A percentile compares a stretch with the other conserved stretches of the same genome.
Evolutionary conservation across 2,113 vertebrate species (phyloP).

Genomic region (Potamarius usumacintae): DNA sequence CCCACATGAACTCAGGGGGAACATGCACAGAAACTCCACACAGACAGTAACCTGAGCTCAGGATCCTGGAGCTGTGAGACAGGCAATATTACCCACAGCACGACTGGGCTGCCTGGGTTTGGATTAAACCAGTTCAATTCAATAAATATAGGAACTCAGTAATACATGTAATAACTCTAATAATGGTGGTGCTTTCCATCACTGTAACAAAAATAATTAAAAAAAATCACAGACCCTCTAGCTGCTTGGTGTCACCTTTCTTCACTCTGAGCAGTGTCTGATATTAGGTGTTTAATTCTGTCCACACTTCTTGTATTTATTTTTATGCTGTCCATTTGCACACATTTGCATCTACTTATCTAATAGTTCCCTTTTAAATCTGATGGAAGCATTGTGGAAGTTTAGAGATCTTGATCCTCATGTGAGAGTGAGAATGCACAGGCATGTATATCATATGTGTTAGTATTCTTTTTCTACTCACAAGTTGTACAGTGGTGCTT

Average conservation of each 20-base stretch:
- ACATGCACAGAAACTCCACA: neutral
- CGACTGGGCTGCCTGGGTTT: neutral
- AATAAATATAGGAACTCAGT: neutral
- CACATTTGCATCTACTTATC: neutral
- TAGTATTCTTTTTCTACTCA: neutral
- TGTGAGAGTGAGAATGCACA: neutral
- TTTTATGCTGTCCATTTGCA: neutral
- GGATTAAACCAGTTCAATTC: neutral
- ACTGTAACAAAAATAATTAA: neutral
- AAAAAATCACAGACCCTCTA: neutral
- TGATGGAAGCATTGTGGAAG: neutral
- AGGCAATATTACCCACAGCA: neutral
- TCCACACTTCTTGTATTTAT: neutral
- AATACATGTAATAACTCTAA: neutral
- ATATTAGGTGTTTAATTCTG: neutral
- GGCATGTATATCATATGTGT: neutral
- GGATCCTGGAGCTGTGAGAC: neutral
- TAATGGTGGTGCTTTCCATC: neutral
- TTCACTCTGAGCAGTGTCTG: neutral
- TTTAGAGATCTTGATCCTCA: neutral
- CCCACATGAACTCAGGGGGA: neutral
- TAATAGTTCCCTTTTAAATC: neutral
- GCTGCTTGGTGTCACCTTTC: conserved; percentile 17
- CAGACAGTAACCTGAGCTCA: neutral
- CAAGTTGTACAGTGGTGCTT: neutral